A percentile compares a stretch with the other conserved stretches of the same genome.
Conservation (phyloP, 2,113 vertebrate genomes). For the Rhizomys pruinosus region DNA sequence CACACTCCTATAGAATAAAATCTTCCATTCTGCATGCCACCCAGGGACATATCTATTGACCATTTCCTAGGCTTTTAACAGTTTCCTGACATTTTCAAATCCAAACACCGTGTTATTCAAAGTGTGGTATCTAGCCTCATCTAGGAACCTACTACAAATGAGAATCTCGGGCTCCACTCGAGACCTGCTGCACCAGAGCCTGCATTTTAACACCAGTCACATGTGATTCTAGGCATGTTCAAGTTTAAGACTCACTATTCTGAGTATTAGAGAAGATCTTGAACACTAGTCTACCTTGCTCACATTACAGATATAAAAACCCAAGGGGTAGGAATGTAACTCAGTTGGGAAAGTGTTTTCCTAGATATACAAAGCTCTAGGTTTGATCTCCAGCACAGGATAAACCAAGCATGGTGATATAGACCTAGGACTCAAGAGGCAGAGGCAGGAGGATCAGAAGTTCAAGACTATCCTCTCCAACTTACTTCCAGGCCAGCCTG, state of each 20-base stretch:
- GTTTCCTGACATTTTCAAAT: neutral
- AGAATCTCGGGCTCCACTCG: neutral
- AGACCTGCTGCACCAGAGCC: neutral
- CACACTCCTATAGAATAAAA: neutral
- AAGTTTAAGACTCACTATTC: neutral
- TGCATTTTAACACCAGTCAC: conserved; percentile 1
- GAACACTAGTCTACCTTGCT: neutral
- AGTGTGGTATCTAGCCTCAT: neutral
- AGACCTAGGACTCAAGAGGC: neutral
- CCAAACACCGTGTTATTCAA: neutral
- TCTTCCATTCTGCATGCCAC: neutral
- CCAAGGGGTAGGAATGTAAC: neutral
- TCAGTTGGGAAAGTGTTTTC: neutral
- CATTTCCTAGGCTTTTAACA: neutral
- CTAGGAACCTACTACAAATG: neutral
- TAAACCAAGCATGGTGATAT: neutral
- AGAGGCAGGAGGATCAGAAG: neutral
- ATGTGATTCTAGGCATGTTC: neutral
- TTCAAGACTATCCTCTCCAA: neutral
- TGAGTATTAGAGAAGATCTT: neutral
- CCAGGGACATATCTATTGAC: neutral
- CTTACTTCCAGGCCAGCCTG: neutral
- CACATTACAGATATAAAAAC: conserved; percentile 17
- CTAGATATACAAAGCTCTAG: neutral
- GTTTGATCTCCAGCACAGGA: neutral